phyloP scores from a whole-genome alignment of 2,797 vertebrate species.

The Cyprinodon diabolis region DNA sequence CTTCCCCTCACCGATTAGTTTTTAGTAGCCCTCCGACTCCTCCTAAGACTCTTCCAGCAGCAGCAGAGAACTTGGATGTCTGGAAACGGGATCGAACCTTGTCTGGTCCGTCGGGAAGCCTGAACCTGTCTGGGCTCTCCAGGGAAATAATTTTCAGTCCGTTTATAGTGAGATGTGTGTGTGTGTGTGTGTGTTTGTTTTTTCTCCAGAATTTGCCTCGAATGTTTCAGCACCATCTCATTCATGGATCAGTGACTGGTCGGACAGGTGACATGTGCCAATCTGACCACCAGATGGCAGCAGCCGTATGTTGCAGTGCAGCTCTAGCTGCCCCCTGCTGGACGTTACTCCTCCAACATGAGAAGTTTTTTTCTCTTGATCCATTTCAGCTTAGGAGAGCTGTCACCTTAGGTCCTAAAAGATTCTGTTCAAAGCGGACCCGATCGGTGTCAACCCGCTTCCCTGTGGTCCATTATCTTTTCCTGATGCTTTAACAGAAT shows the following conservation, averaged over 20 bases:
- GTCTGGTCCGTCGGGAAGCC: constrained; percentile 15
- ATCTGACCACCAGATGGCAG: not conserved
- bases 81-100: constrained; percentile 41
- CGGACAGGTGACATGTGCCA: not conserved
- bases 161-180: constrained; percentile 15
- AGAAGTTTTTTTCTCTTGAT: not conserved
- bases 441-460: not conserved
- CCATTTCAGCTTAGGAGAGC: not conserved
- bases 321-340: not conserved
- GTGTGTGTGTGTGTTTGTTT: constrained; percentile 22
- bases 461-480: not conserved
- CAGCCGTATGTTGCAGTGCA: not conserved
- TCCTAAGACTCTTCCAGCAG: constrained; percentile 19
- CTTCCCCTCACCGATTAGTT: constrained; percentile 31
- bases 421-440: not conserved
- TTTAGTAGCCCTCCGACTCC: constrained; percentile 17
- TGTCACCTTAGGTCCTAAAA: too few species aligned
- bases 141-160: constrained; percentile 21
- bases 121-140: constrained; percentile 34
- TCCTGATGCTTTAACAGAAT: not conserved
- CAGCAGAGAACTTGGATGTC: constrained; percentile 23
- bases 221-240: constrained; percentile 1
- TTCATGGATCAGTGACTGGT: not conserved
- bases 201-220: constrained; percentile 14
- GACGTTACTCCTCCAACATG: not conserved